Percentiles rank a stretch among this genome's conserved stretches.
Conservation (phyloP, 2,888 invertebrate genomes). For the Drosophila merina region DNA sequence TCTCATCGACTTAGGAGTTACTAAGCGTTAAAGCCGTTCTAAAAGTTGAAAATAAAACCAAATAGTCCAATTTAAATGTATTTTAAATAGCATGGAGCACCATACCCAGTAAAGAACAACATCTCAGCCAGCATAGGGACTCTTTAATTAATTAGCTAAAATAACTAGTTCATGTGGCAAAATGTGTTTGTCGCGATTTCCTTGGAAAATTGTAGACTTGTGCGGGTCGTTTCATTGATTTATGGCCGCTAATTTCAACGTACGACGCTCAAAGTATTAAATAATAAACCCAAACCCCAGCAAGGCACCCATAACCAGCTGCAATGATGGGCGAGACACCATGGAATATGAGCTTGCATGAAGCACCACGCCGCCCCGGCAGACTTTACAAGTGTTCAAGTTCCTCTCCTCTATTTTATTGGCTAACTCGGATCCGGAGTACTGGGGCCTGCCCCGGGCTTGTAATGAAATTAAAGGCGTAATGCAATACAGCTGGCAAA, state of each 20-base stretch:
- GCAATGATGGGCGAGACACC: conserved; percentile 58
- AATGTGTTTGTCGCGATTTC: conserved; percentile 36
- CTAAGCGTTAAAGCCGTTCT: too few species aligned
- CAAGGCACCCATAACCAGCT: conserved; percentile 43
- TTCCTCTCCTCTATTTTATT: conserved; percentile 68
- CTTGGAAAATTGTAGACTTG: conserved; percentile 73
- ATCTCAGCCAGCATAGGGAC: neutral
- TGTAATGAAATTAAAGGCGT: conserved; percentile 76
- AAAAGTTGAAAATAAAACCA: too few species aligned
- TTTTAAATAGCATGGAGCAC: too few species aligned
- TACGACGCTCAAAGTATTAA: conserved; percentile 74
- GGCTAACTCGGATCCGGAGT: conserved; percentile 27
- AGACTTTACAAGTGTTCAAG: conserved; percentile 66
- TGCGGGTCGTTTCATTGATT: conserved; percentile 75
- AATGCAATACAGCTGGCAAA: conserved; percentile 75
- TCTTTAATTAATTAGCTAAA: conserved; percentile 59
- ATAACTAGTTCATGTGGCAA: conserved; percentile 52
- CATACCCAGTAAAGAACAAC: neutral
- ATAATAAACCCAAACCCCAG: conserved; percentile 68
- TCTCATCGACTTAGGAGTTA: too few species aligned
- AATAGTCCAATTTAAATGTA: too few species aligned
- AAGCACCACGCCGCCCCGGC: conserved; percentile 4
- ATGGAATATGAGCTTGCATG: conserved; percentile 60
- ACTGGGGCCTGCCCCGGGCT: conserved; percentile 19
- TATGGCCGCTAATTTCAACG: conserved; percentile 75